Evolutionary conservation across 2,888 invertebrate genomes (phyloP).

Genomic region (Epistrophe eligans): DNA sequence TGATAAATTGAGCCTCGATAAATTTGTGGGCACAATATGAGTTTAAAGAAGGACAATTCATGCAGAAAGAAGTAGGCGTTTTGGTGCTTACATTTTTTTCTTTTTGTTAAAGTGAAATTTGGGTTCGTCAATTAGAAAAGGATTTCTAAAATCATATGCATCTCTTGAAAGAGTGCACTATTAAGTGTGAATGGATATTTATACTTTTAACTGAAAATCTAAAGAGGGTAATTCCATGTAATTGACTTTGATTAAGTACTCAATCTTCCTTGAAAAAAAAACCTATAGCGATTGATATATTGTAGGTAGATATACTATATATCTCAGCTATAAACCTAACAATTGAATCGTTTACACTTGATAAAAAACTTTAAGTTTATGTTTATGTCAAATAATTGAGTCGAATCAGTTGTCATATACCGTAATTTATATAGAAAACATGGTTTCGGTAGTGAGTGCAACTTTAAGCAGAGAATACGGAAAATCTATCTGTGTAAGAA

Average conservation of each 20-base stretch:
- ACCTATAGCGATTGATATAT: no score
- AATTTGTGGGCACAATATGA: conserved; percentile 44
- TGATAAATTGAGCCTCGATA: conserved; percentile 46
- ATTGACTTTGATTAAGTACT: background rate
- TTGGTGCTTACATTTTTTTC: conserved; percentile 41
- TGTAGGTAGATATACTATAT: no score
- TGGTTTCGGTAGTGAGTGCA: no score
- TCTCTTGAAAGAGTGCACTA: background rate
- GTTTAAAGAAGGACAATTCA: conserved; percentile 37
- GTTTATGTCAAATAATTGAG: no score
- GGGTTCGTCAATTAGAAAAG: background rate
- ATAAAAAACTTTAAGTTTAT: no score
- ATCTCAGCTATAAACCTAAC: no score
- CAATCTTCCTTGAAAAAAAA: no score
- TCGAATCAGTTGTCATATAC: no score
- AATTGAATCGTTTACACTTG: no score
- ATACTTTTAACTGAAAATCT: background rate
- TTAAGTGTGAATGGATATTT: conserved; percentile 23
- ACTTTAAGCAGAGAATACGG: no score
- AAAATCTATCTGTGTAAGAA: no score
- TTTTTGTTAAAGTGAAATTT: conserved; percentile 15
- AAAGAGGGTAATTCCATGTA: conserved; percentile 11
- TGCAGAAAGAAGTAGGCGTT: conserved; percentile 67
- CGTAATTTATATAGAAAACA: no score
- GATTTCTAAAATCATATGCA: conserved; percentile 14